Conservation (phyloP, 2,113 vertebrate genomes). For the Siniperca chuatsi region DNA sequence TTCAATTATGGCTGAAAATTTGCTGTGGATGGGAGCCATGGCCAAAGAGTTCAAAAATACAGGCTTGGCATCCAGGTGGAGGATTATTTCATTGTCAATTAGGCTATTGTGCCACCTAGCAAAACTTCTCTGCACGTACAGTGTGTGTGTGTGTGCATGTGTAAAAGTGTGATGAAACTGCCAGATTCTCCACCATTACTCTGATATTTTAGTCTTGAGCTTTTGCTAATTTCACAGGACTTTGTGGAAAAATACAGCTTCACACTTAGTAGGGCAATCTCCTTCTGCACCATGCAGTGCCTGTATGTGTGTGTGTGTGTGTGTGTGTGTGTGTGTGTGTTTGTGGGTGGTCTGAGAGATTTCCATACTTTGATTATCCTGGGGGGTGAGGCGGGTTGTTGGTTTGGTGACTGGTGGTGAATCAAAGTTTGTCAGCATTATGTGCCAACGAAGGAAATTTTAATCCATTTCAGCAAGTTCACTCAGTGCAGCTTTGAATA, state of each 20-base stretch:
- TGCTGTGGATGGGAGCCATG: conserved; percentile 15
- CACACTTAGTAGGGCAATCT: conserved; percentile 13
- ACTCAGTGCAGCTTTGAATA: neutral
- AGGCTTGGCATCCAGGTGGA: conserved; percentile 6
- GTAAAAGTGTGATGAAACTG: neutral
- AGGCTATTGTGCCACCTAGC: neutral
- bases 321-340: conserved; percentile 38
- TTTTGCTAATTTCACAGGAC: conserved; percentile 30
- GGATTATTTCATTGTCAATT: conserved; percentile 12
- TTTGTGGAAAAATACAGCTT: conserved; percentile 56
- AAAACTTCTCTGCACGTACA: neutral
- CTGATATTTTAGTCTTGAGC: neutral
- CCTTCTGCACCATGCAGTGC: conserved; percentile 21
- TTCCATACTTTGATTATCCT: conserved; percentile 57
- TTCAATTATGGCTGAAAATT: conserved; percentile 28
- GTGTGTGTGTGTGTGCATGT: conserved; percentile 10
- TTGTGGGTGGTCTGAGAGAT: conserved; percentile 73
- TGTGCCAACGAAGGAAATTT: conserved; percentile 23
- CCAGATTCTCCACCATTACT: neutral
- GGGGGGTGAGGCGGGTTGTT: conserved; percentile 30
- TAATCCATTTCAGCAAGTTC: conserved; percentile 40
- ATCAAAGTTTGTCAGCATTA: conserved; percentile 37
- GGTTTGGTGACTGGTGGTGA: conserved; percentile 58
- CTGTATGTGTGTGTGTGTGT: conserved; percentile 1
- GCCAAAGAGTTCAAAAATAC: conserved; percentile 16